Conservation (phyloP, 2,113 vertebrate species). For the Dolichallabes microphthalmus region DNA sequence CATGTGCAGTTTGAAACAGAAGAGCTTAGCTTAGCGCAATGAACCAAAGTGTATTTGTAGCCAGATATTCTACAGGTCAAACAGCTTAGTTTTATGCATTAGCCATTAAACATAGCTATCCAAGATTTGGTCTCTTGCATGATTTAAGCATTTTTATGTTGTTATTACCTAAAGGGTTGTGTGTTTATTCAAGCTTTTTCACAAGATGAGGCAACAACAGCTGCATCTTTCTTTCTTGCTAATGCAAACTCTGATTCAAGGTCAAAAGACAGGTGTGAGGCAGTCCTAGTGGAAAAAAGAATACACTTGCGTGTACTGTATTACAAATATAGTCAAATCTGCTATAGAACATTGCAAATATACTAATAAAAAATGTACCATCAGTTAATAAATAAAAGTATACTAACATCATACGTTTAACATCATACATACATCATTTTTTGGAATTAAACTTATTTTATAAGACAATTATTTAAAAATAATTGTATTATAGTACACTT, state of each 20-base stretch:
- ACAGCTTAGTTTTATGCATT: not conserved
- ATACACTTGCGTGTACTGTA: too few relatives aligned
- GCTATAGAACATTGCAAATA: too few relatives aligned
- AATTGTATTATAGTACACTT: too few relatives aligned
- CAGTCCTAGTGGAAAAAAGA: too few relatives aligned
- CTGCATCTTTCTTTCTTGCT: not conserved
- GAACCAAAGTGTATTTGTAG: not conserved
- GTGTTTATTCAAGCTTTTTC: not conserved
- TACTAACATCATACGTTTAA: too few relatives aligned
- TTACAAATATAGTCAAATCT: too few relatives aligned
- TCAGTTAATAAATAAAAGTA: too few relatives aligned
- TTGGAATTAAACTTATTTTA: too few relatives aligned
- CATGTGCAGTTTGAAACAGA: not conserved
- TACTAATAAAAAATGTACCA: too few relatives aligned
- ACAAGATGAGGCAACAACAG: not conserved
- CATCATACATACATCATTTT: too few relatives aligned
- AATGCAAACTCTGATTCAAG: not conserved
- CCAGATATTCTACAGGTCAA: not conserved
- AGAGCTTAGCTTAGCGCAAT: conserved; percentile 2
- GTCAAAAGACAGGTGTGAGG: not conserved
- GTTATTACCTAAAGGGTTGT: not conserved
- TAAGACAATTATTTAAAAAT: too few relatives aligned
- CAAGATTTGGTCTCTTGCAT: not conserved
- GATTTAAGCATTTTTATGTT: not conserved
- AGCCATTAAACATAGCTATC: not conserved